Evolutionary conservation across 2,797 vertebrate species (phyloP), one percentile per base, ranked within the genome.

Genomic region (Chrosomus eos): DNA sequence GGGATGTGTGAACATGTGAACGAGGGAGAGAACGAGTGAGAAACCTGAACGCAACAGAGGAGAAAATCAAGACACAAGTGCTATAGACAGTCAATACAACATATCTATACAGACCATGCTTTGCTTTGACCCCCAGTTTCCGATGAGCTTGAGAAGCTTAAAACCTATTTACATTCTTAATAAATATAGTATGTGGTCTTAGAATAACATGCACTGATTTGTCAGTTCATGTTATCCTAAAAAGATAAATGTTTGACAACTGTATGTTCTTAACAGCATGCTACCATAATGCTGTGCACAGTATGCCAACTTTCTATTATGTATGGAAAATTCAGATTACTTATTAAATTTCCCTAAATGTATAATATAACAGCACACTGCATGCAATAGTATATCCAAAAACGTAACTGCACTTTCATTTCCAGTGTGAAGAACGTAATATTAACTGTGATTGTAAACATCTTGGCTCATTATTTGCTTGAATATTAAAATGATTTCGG

Each of bases 1-100:
- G 67, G 31, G 83, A 85, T 36, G 67, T 85, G 83, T 51, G 43
- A 85, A 85, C 76, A 85, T 80, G 83, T 73, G 76, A 85, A 80
- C 31, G 23, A 85, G 21, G 31, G 43, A 79, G 38, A 71, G 51
- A 84, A 62, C 10, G 40, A 79, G 28, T n/a, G 66, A 55, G 21
- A 80, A 67, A 55, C 48, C 48, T 55, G 33, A 78, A 45, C 0
- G 51, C 71, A 66, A 82, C 71, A 74, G 26, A 23, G 33, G 60
- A 84, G 45, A 51, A 68, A 40, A 77, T 21, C 13, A 84, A 78
- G n/a, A 70, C 74, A 75, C 21, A 64, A 75, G n/a, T 26, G 26
- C 38, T 83, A 23, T 58, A 55, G 81, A 75, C 71, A 43, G 51
- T 58, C 71, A 23, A 84, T 7, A 71, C 33, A 68, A 80, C 26